phyloP scores from a whole-genome alignment of 2,888 invertebrate species.

The Xestia rhomboidea region DNA sequence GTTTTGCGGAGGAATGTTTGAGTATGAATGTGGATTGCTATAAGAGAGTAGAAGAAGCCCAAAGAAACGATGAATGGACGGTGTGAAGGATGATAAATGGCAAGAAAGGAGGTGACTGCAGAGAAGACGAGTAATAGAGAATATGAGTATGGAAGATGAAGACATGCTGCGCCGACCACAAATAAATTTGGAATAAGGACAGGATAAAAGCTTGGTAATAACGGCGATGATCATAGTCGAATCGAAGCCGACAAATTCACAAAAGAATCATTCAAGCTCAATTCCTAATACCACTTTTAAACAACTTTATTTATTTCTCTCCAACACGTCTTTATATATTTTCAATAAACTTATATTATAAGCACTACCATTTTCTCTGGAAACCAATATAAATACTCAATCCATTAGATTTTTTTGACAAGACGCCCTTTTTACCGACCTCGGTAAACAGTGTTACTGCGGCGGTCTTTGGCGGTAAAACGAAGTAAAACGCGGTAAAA shows the following conservation, averaged over 20 bases:
- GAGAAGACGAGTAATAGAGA: too few relatives aligned
- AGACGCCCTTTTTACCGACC: slow-evolving; percentile 54
- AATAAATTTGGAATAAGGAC: too few relatives aligned
- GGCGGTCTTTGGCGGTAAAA: slow-evolving; percentile 65
- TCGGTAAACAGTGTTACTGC: slow-evolving; percentile 61
- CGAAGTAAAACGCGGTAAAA: slow-evolving; percentile 60
- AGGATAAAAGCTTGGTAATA: too few relatives aligned
- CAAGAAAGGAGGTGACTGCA: too few relatives aligned
- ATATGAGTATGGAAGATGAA: too few relatives aligned
- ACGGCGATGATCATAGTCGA: background rate
- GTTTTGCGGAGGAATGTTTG: too few relatives aligned
- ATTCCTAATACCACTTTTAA: slow-evolving; percentile 27
- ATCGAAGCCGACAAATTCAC: slow-evolving; percentile 12
- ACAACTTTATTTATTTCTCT: slow-evolving; percentile 24
- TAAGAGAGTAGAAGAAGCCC: too few relatives aligned
- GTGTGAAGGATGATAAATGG: too few relatives aligned
- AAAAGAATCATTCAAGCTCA: slow-evolving; percentile 32
- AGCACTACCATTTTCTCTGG: slow-evolving; percentile 29
- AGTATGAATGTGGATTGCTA: too few relatives aligned
- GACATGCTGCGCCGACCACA: too few relatives aligned
- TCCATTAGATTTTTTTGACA: slow-evolving; percentile 60
- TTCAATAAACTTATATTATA: too few relatives aligned
- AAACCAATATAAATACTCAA: slow-evolving; percentile 38
- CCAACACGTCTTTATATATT: slow-evolving; percentile 36
- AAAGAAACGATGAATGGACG: too few relatives aligned